Conservation (phyloP, 2,113 vertebrate species). For the Blennius ocellaris region DNA sequence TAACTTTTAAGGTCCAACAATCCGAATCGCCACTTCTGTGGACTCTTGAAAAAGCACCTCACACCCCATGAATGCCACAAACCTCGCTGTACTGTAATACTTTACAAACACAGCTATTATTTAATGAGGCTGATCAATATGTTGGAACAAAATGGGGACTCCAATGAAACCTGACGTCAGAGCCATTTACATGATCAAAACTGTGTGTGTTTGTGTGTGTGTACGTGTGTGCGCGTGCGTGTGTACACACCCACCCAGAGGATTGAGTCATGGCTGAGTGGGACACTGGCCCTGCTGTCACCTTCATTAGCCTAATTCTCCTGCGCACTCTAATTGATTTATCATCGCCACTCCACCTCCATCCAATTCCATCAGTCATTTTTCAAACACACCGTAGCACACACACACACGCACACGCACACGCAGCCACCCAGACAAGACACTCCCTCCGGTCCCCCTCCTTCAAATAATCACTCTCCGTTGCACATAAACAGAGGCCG, state of each 20-base stretch:
- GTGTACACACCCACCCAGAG: conserved; percentile 16
- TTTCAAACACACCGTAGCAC: conserved; percentile 27
- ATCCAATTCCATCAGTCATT: conserved; percentile 49
- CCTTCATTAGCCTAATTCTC: conserved; percentile 69
- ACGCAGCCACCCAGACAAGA: conserved; percentile 20
- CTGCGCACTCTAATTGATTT: conserved; percentile 70
- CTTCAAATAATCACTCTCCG: conserved; percentile 33
- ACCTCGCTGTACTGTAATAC: no score
- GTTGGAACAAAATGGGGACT: no score
- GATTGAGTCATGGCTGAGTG: conserved; percentile 58
- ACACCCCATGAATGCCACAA: no score
- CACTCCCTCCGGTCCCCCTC: not conserved
- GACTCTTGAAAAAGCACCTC: no score
- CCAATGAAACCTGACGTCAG: no score
- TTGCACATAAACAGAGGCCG: not conserved
- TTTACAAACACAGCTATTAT: no score
- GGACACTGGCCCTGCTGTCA: conserved; percentile 45
- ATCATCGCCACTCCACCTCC: conserved; percentile 58
- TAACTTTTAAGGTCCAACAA: no score
- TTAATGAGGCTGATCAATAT: no score
- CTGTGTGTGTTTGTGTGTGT: no score
- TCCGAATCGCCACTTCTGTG: no score
- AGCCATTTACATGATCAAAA: no score
- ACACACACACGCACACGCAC: conserved; percentile 3
- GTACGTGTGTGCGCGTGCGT: no score